These are phyloP conservation scores for Cephus cinctus DNA, from an alignment of 1,140 invertebrate species.

Conservation along the genomic window DNA sequence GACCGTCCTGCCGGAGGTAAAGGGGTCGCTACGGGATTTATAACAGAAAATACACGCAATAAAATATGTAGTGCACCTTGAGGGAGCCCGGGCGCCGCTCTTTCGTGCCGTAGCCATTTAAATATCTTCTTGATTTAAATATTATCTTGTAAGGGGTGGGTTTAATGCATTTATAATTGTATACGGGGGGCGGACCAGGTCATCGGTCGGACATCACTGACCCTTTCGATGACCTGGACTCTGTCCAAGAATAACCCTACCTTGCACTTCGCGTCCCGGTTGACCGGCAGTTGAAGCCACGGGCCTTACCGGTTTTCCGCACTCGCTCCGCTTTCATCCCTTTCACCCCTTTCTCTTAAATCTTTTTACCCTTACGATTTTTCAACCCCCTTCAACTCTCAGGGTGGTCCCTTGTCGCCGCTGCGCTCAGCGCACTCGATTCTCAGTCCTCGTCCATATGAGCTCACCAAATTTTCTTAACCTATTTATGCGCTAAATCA, in stretches of 20 bases:
- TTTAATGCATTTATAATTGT: constrained; percentile 55
- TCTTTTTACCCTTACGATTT: no score
- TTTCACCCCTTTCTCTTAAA: constrained; percentile 5
- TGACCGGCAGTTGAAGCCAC: constrained; percentile 32
- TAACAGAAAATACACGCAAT: constrained; percentile 52
- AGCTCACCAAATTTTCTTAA: no score
- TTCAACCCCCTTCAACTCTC: no score
- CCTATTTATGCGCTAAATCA: no score
- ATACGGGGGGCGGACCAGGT: constrained; percentile 41
- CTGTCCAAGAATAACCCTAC: constrained; percentile 4
- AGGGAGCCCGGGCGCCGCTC: constrained; percentile 7
- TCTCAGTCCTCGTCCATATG: no score
- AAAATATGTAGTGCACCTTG: constrained; percentile 36
- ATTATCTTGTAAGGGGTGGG: constrained; percentile 45
- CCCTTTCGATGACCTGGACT: constrained; percentile 39
- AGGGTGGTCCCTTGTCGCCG: no score
- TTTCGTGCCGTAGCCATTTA: constrained; percentile 14
- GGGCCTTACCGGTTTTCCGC: constrained; percentile 41
- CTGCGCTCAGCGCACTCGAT: no score
- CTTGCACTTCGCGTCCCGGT: neutral
- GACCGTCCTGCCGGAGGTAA: neutral
- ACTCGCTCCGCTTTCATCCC: constrained; percentile 5
- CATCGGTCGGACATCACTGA: constrained; percentile 52
- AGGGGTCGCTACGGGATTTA: constrained; percentile 44
- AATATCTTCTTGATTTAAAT: constrained; percentile 44